Evolutionary conservation across 2,888 invertebrate species (phyloP).

Genomic region (Folsomia candida): DNA sequence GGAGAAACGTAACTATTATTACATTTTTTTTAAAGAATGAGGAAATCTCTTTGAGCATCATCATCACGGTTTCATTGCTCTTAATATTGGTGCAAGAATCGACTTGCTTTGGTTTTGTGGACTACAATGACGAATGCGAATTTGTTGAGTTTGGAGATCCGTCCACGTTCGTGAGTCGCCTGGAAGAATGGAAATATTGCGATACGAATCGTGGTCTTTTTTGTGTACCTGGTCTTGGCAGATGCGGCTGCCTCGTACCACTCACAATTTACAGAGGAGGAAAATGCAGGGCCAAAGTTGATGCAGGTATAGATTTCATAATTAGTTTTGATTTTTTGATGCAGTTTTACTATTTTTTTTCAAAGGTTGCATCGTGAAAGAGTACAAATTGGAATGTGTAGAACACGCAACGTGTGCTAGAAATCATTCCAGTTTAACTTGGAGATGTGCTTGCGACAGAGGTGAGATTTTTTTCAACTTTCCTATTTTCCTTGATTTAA

Average conservation of each 20-base stretch:
- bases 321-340: neutral
- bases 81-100: too few relatives aligned
- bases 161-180: constrained; percentile 26
- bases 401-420: constrained; percentile 40
- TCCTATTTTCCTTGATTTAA: neutral
- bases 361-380: constrained; percentile 5
- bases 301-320: constrained; percentile 20
- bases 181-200: constrained; percentile 37
- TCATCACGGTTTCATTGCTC: too few relatives aligned
- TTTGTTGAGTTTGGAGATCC: constrained; percentile 25
- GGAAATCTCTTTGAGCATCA: too few relatives aligned
- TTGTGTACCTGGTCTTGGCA: constrained; percentile 41
- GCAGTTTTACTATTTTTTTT: neutral
- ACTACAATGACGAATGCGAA: constrained; percentile 42
- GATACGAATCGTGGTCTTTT: constrained; percentile 36
- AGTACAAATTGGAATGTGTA: constrained; percentile 39
- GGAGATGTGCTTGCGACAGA: constrained; percentile 33
- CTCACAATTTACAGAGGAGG: constrained; percentile 45
- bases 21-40: too few relatives aligned
- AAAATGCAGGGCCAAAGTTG: constrained; percentile 46
- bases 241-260: constrained; percentile 41
- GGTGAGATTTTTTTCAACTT: constrained; percentile 13
- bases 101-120: constrained; percentile 35
- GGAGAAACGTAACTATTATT: too few relatives aligned
- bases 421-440: constrained; percentile 32